Conservation (phyloP, 2,888 invertebrate species). For the Acleris holmiana region DNA sequence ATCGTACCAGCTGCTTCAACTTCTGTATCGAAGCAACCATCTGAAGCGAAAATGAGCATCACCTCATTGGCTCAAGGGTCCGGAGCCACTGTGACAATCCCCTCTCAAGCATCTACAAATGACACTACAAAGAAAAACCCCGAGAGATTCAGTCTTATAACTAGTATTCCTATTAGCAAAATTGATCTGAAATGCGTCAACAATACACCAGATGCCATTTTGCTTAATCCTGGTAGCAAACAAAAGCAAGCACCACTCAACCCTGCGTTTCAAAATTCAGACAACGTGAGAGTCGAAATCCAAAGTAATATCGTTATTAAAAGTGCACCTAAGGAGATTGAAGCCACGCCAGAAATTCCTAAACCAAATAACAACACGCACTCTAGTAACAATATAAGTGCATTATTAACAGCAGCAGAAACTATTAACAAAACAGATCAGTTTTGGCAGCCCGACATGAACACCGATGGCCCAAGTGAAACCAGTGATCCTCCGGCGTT, state of each 20-base stretch:
- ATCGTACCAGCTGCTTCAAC: slow-evolving; percentile 56
- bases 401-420: slow-evolving; percentile 70
- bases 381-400: slow-evolving; percentile 57
- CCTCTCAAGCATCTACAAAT: slow-evolving; percentile 50
- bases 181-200: slow-evolving; percentile 76
- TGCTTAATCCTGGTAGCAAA: slow-evolving; percentile 48
- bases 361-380: slow-evolving; percentile 25
- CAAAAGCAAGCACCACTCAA: slow-evolving; percentile 51
- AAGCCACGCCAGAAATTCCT: slow-evolving; percentile 44
- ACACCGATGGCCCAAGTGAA: slow-evolving; percentile 52
- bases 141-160: slow-evolving; percentile 76
- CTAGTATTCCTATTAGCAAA: slow-evolving; percentile 79
- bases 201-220: slow-evolving; percentile 54
- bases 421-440: slow-evolving; percentile 66
- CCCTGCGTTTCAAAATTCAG: slow-evolving; percentile 51
- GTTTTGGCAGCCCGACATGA: slow-evolving; percentile 62
- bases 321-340: slow-evolving; percentile 60
- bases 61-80: slow-evolving; percentile 67
- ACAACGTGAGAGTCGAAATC: slow-evolving; percentile 66
- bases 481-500: slow-evolving; percentile 47
- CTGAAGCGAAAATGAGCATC: slow-evolving; percentile 66
- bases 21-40: slow-evolving; percentile 48
- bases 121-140: slow-evolving; percentile 65
- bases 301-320: slow-evolving; percentile 75
- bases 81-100: slow-evolving; percentile 60